Percentiles rank a stretch among this genome's conserved stretches.
Evolutionary conservation across 2,797 vertebrate genomes (phyloP).

Genomic region (Alca torda): DNA sequence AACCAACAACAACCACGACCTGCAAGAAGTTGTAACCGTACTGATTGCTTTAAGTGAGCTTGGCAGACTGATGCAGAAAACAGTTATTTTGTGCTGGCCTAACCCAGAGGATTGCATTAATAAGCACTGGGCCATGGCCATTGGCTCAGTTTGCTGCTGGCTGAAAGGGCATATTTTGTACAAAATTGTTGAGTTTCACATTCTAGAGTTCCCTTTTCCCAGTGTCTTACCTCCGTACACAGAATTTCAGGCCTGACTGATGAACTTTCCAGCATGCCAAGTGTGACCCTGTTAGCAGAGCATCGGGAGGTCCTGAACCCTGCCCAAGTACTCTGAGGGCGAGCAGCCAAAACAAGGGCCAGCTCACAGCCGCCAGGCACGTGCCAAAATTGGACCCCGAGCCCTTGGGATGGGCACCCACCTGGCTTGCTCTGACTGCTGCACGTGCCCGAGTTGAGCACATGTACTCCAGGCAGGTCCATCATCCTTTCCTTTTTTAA

Average conservation of each 20-base stretch:
- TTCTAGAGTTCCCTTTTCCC: not conserved
- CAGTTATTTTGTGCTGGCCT: not conserved
- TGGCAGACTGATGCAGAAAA: not conserved
- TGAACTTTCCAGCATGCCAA: not conserved
- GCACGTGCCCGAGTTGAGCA: rapidly evolving
- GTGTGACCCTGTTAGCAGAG: not conserved
- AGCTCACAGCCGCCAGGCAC: not conserved
- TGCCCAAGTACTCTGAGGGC: not conserved
- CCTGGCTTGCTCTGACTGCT: not conserved
- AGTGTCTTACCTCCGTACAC: not conserved
- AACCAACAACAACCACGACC: not conserved
- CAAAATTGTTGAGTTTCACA: not conserved
- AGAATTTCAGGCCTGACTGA: not conserved
- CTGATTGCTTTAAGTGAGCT: not conserved
- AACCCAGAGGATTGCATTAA: not conserved
- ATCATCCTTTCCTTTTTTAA: not conserved
- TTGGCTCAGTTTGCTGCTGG: not conserved
- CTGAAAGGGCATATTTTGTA: not conserved
- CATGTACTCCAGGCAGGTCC: not conserved
- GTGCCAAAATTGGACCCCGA: rapidly evolving
- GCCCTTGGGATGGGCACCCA: no score
- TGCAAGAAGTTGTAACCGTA: not conserved
- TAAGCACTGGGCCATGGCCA: not conserved
- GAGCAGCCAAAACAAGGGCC: not conserved
- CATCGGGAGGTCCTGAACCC: not conserved